Conservation (phyloP, 2,888 invertebrate genomes). For the Drosophila monieri region DNA sequence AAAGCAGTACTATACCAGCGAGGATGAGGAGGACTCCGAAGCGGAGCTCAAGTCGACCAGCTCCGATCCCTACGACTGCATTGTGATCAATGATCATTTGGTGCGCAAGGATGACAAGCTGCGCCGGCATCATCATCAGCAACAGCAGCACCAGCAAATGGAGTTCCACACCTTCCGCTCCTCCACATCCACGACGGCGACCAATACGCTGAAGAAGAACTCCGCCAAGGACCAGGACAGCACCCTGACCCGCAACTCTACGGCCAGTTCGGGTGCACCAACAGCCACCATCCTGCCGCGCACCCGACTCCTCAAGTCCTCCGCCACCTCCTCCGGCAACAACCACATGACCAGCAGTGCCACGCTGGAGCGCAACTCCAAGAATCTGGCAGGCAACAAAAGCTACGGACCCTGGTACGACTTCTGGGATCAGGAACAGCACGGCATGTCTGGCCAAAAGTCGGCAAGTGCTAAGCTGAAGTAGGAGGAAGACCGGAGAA, state of each 20-base stretch:
- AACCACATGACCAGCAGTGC: constrained; percentile 51
- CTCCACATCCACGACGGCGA: constrained; percentile 84
- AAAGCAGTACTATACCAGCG: constrained; percentile 88
- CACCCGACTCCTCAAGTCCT: constrained; percentile 81
- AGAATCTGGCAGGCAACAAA: constrained; percentile 83
- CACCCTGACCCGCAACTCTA: constrained; percentile 85
- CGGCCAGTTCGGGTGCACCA: constrained; percentile 82
- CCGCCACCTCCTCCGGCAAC: constrained; percentile 50
- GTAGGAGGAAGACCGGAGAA: constrained; percentile 24
- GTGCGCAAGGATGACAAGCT: constrained; percentile 84
- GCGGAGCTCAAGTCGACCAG: constrained; percentile 86
- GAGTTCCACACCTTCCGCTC: constrained; percentile 83
- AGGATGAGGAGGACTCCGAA: constrained; percentile 87
- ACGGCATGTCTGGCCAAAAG: constrained; percentile 63
- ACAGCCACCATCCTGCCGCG: constrained; percentile 82
- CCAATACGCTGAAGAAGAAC: constrained; percentile 82
- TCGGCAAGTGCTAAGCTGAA: constrained; percentile 66
- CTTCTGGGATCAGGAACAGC: constrained; percentile 87
- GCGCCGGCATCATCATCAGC: constrained; percentile 62
- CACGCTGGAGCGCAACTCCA: constrained; percentile 70
- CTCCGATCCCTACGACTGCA: constrained; percentile 91
- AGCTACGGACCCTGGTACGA: constrained; percentile 95
- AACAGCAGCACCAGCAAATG: constrained; percentile 84
- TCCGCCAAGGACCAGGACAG: constrained; percentile 81
- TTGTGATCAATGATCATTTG: constrained; percentile 91